Evolutionary conservation across 2,888 invertebrate genomes (phyloP).

Genomic region (Synergus gifuensis): DNA sequence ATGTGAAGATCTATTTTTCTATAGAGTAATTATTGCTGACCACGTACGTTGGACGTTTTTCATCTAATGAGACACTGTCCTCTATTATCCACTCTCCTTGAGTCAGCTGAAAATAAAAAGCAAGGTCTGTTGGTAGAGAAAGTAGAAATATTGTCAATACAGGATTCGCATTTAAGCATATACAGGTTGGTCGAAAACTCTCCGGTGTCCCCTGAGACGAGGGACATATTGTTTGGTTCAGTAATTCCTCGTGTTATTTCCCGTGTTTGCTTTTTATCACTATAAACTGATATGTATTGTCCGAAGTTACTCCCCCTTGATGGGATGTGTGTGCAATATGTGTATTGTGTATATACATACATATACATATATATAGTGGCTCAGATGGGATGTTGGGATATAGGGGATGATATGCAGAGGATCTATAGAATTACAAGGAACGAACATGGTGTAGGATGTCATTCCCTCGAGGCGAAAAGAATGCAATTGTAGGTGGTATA

Average conservation of each 20-base stretch:
- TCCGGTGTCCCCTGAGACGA: slow-evolving; percentile 66
- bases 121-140: slow-evolving; percentile 8
- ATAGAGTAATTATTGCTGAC: not conserved
- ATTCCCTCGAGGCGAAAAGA: slow-evolving; percentile 48
- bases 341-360: slow-evolving; percentile 50
- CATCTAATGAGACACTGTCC: slow-evolving; percentile 56
- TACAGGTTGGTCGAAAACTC: slow-evolving; percentile 63
- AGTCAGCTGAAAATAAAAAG: slow-evolving; percentile 53
- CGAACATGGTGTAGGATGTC: slow-evolving; percentile 42
- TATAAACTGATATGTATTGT: slow-evolving; percentile 74
- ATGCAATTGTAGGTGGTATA: slow-evolving; percentile 45
- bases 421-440: slow-evolving; percentile 24
- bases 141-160: slow-evolving; percentile 48
- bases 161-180: slow-evolving; percentile 52
- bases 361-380: slow-evolving; percentile 22
- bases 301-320: slow-evolving; percentile 65
- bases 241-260: slow-evolving; percentile 74
- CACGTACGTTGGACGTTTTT: slow-evolving; percentile 18
- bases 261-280: slow-evolving; percentile 75
- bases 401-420: slow-evolving; percentile 46
- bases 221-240: slow-evolving; percentile 75
- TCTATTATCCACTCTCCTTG: slow-evolving; percentile 33
- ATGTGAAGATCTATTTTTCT: not conserved
- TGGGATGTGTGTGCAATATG: slow-evolving; percentile 51
- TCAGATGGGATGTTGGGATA: slow-evolving; percentile 26